phyloP scores from a whole-genome alignment of 2,797 vertebrate genomes.

The Ctenopoma multispine region DNA sequence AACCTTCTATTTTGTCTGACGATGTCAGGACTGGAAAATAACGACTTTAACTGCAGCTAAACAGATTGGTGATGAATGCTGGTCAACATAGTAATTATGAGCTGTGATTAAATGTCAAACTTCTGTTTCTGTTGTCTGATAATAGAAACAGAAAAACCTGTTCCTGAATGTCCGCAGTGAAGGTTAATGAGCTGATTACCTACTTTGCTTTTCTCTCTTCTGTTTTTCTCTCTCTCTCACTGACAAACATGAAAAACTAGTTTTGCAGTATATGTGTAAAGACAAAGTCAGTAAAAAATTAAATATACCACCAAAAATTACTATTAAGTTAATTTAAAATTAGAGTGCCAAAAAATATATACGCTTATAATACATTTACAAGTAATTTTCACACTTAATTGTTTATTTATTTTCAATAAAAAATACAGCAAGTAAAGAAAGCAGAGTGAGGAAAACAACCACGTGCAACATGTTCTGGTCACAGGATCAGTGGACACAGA shows the following conservation, averaged over 20 bases:
- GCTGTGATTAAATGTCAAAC: background rate
- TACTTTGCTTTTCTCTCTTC: background rate
- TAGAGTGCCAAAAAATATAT: background rate
- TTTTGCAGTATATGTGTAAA: background rate
- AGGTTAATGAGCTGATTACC: too few relatives aligned
- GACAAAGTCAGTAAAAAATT: background rate
- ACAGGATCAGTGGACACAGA: background rate
- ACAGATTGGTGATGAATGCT: background rate
- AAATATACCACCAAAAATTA: background rate
- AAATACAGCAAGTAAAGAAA: background rate
- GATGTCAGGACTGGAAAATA: background rate
- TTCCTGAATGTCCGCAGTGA: background rate
- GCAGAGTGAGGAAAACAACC: background rate
- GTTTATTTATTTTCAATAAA: background rate
- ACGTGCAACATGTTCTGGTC: background rate
- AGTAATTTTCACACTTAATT: background rate
- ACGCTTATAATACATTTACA: background rate
- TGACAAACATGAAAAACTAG: background rate
- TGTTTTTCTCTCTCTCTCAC: background rate
- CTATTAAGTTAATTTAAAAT: background rate
- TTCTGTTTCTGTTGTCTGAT: background rate
- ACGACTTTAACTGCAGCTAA: background rate
- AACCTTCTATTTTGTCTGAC: too few relatives aligned
- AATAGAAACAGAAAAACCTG: background rate
- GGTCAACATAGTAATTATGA: background rate